These are phyloP conservation scores for Nannobrachium achirus DNA, from an alignment of 2,113 vertebrate species.

Conservation along the genomic window DNA sequence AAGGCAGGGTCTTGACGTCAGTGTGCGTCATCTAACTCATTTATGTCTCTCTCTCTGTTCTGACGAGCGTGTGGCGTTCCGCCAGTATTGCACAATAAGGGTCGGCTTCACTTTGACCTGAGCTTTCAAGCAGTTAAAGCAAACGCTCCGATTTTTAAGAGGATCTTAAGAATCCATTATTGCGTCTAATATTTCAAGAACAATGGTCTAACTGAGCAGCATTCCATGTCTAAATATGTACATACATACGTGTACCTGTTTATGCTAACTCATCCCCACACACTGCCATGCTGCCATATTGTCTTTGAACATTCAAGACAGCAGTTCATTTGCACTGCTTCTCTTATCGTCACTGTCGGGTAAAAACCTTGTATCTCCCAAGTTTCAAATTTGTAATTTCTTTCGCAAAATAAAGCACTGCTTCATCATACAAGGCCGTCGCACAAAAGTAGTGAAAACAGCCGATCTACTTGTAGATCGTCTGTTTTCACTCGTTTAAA, in stretches of 20 bases:
- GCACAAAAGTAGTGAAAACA: no score
- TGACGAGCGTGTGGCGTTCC: constrained; percentile 34
- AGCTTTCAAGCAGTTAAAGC: constrained; percentile 22
- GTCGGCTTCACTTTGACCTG: constrained; percentile 18
- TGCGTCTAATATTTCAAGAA: constrained; percentile 27
- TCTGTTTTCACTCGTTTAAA: no score
- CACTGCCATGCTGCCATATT: not conserved
- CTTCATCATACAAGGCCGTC: no score
- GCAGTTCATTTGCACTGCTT: no score
- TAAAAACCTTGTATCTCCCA: no score
- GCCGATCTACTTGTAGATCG: no score
- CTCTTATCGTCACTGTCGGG: no score
- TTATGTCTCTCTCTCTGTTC: constrained; percentile 38
- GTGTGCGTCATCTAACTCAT: constrained; percentile 53
- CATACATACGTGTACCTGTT: not conserved
- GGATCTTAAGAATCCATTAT: constrained; percentile 27
- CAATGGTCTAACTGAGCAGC: constrained; percentile 37
- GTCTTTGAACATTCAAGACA: constrained; percentile 7
- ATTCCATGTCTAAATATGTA: not conserved
- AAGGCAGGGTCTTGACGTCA: constrained; percentile 64
- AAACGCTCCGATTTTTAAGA: not conserved
- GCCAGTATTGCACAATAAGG: constrained; percentile 57
- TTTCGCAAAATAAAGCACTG: no score
- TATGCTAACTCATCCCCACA: not conserved
- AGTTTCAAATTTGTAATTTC: no score